Evolutionary conservation across 2,113 vertebrate genomes (phyloP).

Genomic region (Siphamia tubifer): DNA sequence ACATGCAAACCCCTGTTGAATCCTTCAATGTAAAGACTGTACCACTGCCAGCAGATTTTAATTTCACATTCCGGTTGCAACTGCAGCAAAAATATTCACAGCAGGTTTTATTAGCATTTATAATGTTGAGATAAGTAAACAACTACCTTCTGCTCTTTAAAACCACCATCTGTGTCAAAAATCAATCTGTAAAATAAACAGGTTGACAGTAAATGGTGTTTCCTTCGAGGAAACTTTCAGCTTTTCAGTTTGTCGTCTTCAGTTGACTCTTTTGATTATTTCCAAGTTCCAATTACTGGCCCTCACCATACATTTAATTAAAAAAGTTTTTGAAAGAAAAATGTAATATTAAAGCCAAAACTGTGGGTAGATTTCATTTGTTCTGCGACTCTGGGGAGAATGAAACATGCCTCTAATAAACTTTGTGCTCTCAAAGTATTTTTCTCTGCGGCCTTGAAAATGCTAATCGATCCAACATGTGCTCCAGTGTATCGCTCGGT

Average conservation of each 20-base stretch:
- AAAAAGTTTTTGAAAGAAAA: slow-evolving; percentile 22
- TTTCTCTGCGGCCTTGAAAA: slow-evolving; percentile 48
- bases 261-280: not conserved
- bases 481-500: slow-evolving; percentile 15
- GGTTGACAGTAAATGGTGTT: not conserved
- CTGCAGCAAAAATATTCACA: not conserved
- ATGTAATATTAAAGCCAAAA: not conserved
- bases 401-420: slow-evolving; percentile 54
- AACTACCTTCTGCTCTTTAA: not conserved
- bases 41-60: not conserved
- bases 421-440: slow-evolving; percentile 32
- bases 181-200: not conserved
- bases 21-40: not conserved
- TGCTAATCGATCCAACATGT: slow-evolving; percentile 68
- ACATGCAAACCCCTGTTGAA: not conserved
- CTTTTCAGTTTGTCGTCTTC: not conserved
- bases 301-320: not conserved
- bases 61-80: not conserved
- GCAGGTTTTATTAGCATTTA: not conserved
- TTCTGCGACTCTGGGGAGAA: slow-evolving; percentile 25
- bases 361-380: slow-evolving; percentile 29
- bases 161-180: not conserved
- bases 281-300: not conserved
- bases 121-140: not conserved
- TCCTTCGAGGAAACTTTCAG: not conserved